Conservation (phyloP, 92 coral and sea anemone species). For the Umimayanthus chanpuru region DNA sequence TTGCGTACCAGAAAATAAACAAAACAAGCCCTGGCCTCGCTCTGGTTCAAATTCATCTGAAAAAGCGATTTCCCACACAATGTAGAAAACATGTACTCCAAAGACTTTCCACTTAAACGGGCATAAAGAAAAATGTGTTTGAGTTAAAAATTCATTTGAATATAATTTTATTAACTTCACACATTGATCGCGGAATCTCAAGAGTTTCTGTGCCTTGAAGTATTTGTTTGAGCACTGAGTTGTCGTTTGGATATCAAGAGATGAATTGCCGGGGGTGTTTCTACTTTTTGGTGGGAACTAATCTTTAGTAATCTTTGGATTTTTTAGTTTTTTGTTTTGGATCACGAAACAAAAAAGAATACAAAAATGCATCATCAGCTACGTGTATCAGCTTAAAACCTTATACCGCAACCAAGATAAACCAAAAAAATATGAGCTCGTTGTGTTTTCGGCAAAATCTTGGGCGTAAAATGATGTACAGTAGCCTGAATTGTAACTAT, state of each 20-base stretch:
- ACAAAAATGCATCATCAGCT: no score
- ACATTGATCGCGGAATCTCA: neutral
- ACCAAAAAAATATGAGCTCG: neutral
- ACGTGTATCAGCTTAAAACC: neutral
- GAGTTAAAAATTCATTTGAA: no score
- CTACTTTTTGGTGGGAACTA: neutral
- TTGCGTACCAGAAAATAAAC: constrained; percentile 1
- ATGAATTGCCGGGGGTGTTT: neutral
- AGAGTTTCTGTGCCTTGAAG: neutral
- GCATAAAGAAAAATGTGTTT: neutral
- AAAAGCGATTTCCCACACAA: neutral
- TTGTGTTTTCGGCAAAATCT: neutral
- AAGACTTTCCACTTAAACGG: neutral
- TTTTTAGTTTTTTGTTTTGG: neutral
- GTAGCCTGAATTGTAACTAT: no score
- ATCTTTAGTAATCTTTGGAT: no score
- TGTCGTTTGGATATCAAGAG: neutral
- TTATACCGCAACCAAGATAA: neutral
- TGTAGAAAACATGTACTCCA: neutral
- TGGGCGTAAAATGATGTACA: neutral
- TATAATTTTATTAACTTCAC: neutral
- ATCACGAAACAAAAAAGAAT: neutral
- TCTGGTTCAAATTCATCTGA: neutral
- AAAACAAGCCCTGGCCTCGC: neutral
- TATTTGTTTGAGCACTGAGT: neutral